Percentiles rank a stretch among this genome's conserved stretches.
phyloP scores from a whole-genome alignment of 2,113 vertebrate genomes.

The Ptilonorhynchus violaceus region DNA sequence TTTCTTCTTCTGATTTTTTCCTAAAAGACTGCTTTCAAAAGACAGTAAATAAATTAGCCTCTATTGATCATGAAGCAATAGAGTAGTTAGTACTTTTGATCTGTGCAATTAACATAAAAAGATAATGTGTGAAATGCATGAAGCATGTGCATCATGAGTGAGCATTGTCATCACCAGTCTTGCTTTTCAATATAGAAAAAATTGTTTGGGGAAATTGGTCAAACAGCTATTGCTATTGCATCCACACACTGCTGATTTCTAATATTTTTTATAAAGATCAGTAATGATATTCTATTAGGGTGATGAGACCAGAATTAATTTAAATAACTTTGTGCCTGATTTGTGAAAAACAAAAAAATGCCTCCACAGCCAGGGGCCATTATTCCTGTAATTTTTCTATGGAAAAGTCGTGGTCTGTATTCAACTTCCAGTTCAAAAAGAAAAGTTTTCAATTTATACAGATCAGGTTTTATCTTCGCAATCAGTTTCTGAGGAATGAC shows the following conservation, averaged over 20 bases:
- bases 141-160: neutral
- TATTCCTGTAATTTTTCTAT: conserved; percentile 62
- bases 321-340: conserved; percentile 62
- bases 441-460: conserved; percentile 68
- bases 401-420: conserved; percentile 61
- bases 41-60: neutral
- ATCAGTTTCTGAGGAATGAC: conserved; percentile 42
- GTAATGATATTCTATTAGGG: conserved; percentile 52
- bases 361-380: conserved; percentile 36
- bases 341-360: conserved; percentile 63
- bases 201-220: conserved; percentile 20
- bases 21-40: neutral
- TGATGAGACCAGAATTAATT: conserved; percentile 70
- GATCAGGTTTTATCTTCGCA: conserved; percentile 46
- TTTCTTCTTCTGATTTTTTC: neutral
- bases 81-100: neutral
- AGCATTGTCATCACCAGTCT: neutral
- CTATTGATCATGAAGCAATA: neutral
- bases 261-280: conserved; percentile 34
- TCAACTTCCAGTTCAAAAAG: conserved; percentile 58
- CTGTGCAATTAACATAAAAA: neutral
- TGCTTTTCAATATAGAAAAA: conserved; percentile 16
- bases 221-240: conserved; percentile 34
- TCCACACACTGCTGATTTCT: conserved; percentile 21
- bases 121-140: neutral